These are phyloP conservation scores for Alligator mississippiensis DNA, from an alignment of 2,113 vertebrate species.

Conservation along the genomic window DNA sequence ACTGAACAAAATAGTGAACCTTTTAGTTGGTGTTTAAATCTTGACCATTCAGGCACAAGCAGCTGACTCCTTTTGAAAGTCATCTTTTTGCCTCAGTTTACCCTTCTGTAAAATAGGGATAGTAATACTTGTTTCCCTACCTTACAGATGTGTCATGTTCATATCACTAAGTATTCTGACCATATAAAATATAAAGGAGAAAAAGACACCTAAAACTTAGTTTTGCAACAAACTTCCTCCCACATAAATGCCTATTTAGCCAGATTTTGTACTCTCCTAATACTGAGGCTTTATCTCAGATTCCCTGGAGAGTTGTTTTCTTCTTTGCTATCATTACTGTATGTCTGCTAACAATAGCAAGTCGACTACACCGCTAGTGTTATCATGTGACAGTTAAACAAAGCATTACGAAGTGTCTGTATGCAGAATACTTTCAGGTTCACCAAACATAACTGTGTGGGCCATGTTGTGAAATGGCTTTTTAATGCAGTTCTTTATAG, in stretches of 20 bases:
- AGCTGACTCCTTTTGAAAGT: neutral
- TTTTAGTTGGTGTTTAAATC: neutral
- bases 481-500: constrained; percentile 11
- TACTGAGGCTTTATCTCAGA: constrained; percentile 47
- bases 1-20: neutral
- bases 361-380: constrained; percentile 26
- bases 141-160: fast-evolving
- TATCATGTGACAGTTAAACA: constrained; percentile 58
- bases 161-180: fast-evolving
- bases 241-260: neutral
- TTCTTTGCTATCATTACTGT: neutral
- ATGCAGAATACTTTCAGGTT: constrained; percentile 35
- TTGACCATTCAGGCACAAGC: neutral
- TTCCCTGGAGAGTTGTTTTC: constrained; percentile 24
- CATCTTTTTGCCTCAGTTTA: neutral
- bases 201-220: neutral
- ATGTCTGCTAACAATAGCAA: constrained; percentile 44
- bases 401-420: constrained; percentile 20
- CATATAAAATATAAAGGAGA: neutral
- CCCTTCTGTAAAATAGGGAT: neutral
- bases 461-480: constrained; percentile 21
- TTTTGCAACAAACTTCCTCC: constrained; percentile 17
- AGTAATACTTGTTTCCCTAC: neutral
- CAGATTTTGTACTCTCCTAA: constrained; percentile 51
- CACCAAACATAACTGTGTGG: constrained; percentile 52